Evolutionary conservation across 2,797 vertebrate genomes (phyloP).

Genomic region (Myotis findleyi): DNA sequence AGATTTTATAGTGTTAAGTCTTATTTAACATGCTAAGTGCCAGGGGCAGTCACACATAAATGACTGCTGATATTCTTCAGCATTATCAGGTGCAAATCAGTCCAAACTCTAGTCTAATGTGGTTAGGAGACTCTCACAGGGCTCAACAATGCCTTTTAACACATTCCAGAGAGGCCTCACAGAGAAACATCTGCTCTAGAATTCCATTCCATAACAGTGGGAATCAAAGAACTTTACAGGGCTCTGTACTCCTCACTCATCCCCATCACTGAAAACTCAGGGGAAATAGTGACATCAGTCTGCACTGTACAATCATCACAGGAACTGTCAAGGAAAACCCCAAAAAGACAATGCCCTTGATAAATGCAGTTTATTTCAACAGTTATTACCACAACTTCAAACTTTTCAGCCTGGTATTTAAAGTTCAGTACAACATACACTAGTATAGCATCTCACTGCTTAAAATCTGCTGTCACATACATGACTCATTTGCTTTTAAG

Average conservation of each 20-base stretch:
- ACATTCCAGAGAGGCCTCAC: not conserved
- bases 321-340: not conserved
- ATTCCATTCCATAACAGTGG: conserved; percentile 22
- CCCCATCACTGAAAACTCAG: not conserved
- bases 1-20: not conserved
- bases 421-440: not conserved
- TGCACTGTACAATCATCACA: conserved; percentile 2
- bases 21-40: not conserved
- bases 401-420: not conserved
- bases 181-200: not conserved
- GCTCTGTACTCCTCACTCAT: conserved; percentile 30
- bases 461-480: not conserved
- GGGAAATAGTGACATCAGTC: not conserved
- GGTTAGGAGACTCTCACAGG: not conserved
- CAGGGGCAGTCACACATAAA: not conserved
- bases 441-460: not conserved
- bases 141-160: conserved; percentile 17
- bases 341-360: not conserved
- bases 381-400: not conserved
- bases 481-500: conserved; percentile 2
- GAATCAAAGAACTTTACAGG: conserved; percentile 16
- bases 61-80: not conserved
- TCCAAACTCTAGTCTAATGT: not conserved
- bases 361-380: not conserved
- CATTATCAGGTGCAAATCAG: not conserved